Conservation (phyloP, 2,113 vertebrate genomes). For the Passer domesticus region DNA sequence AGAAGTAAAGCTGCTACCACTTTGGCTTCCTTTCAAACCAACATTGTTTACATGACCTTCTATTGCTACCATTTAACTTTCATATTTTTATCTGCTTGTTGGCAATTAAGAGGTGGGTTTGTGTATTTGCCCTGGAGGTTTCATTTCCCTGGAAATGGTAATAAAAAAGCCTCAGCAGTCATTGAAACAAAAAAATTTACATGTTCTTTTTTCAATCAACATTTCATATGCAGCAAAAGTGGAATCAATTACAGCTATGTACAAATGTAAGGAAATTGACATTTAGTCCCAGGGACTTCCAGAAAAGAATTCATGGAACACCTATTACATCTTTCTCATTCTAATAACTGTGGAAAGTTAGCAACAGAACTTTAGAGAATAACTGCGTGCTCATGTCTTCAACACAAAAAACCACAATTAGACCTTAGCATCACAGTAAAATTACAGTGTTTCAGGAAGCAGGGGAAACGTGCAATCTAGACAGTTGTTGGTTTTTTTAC, state of each 20-base stretch:
- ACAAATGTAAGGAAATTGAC: background rate
- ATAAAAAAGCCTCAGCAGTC: background rate
- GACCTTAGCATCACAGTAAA: background rate
- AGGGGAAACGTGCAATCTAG: background rate
- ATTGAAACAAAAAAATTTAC: background rate
- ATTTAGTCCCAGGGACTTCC: background rate
- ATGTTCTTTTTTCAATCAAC: background rate
- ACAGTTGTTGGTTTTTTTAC: background rate
- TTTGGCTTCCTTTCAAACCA: background rate
- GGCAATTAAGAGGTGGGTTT: background rate
- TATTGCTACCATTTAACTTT: background rate
- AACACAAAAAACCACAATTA: background rate
- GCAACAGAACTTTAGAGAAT: background rate
- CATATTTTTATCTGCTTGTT: background rate
- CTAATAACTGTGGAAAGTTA: background rate
- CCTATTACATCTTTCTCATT: background rate
- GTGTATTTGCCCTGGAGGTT: background rate
- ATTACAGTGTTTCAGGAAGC: background rate
- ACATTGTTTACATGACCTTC: background rate
- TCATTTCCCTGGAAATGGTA: background rate
- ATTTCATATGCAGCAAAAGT: background rate
- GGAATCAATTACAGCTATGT: background rate
- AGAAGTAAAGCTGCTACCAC: background rate
- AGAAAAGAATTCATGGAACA: background rate
- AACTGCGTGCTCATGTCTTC: accelerated